A percentile compares a stretch with the other conserved stretches of the same genome.
Evolutionary conservation across 2,113 vertebrate genomes (phyloP).

Genomic region (Octodon degus): DNA sequence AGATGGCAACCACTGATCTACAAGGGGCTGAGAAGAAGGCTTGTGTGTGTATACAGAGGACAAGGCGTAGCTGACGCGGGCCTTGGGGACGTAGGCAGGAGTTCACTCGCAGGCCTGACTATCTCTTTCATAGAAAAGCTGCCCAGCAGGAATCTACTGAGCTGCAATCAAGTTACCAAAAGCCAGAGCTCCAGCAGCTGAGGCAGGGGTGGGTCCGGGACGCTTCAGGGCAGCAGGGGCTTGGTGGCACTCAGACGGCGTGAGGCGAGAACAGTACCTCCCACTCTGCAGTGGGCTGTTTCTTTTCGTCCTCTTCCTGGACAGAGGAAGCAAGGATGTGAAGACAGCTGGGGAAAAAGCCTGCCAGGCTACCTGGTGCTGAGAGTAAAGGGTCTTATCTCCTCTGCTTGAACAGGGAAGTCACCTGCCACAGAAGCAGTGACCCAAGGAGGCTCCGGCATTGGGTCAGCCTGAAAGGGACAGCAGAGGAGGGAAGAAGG

Average conservation of each 20-base stretch:
- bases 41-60: background rate
- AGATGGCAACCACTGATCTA: background rate
- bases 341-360: background rate
- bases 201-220: background rate
- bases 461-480: background rate
- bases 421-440: background rate
- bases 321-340: background rate
- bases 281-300: background rate
- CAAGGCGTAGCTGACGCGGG: rapidly evolving
- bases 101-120: background rate
- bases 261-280: background rate
- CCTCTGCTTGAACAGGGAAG: background rate
- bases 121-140: background rate
- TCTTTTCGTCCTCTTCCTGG: background rate
- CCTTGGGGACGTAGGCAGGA: background rate
- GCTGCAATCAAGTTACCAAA: background rate
- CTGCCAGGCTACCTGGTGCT: background rate
- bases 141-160: background rate
- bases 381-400: background rate
- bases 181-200: background rate
- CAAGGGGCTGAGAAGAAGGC: too few species aligned
- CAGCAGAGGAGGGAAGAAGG: background rate
- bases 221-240: background rate
- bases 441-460: background rate
- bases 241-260: background rate